A percentile compares a stretch with the other conserved stretches of the same genome.
Conservation (phyloP, 2,797 vertebrate genomes). For the Muraenolepis orangiensis region DNA sequence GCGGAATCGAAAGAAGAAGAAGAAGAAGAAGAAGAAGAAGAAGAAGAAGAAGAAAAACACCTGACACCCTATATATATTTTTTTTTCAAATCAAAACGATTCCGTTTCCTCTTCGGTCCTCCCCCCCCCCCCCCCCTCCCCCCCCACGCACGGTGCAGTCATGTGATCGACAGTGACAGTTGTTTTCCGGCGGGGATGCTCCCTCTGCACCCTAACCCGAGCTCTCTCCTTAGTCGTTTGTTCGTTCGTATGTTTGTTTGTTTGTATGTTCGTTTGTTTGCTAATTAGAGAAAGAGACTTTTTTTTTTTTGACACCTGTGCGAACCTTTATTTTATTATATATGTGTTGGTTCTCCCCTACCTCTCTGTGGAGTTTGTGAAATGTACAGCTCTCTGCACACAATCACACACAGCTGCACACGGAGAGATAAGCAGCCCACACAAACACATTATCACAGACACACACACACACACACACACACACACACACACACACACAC, state of each 20-base stretch:
- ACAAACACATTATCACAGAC: too few relatives aligned
- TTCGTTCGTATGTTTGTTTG: constrained; percentile 72
- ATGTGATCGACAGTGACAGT: background rate
- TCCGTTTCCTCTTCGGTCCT: background rate
- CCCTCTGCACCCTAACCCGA: constrained; percentile 23
- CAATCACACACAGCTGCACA: constrained; percentile 56
- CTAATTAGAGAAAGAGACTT: constrained; percentile 63
- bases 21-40: too few relatives aligned
- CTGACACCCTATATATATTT: too few relatives aligned
- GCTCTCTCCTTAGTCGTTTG: constrained; percentile 35
- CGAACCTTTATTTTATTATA: constrained; percentile 40
- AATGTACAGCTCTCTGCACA: constrained; percentile 55
- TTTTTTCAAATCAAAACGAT: background rate
- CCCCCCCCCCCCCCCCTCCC: too few relatives aligned
- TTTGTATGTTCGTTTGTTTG: constrained; percentile 72
- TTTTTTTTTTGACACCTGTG: constrained; percentile 73
- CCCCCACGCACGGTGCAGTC: background rate
- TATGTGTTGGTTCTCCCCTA: too few relatives aligned
- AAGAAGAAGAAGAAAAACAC: too few relatives aligned
- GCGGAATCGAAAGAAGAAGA: too few relatives aligned
- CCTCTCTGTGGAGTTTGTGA: constrained; percentile 47
- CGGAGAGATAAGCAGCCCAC: constrained; percentile 26
- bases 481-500: constrained; percentile 40
- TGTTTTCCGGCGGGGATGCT: constrained; percentile 3
- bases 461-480: constrained; percentile 34